Conservation (phyloP, 2,113 vertebrate genomes). For the Glaucomys volans region DNA sequence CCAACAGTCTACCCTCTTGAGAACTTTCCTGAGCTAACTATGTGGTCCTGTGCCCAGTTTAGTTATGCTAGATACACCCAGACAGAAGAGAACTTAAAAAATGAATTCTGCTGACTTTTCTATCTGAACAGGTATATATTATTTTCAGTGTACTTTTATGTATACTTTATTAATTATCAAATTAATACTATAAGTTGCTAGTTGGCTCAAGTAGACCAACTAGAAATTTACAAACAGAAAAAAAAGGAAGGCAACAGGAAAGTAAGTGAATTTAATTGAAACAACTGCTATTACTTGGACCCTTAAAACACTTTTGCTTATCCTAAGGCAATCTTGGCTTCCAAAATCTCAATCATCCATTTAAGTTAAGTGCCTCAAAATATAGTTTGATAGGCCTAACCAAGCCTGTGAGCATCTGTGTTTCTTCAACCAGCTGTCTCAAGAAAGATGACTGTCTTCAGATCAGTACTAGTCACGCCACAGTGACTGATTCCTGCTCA, state of each 20-base stretch:
- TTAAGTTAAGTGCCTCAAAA: background rate
- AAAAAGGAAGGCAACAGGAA: background rate
- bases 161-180: background rate
- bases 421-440: background rate
- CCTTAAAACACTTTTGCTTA: background rate
- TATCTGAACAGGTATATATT: background rate
- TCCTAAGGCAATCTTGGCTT: constrained; percentile 12
- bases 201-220: background rate
- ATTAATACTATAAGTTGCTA: background rate
- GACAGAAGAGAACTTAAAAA: background rate
- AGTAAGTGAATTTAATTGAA: constrained; percentile 3
- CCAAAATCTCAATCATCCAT: background rate
- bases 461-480: background rate
- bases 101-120: background rate
- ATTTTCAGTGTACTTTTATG: background rate
- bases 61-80: background rate
- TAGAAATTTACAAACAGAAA: background rate
- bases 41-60: background rate
- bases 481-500: background rate
- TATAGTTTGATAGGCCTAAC: background rate
- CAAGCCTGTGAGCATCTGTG: background rate
- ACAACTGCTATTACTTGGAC: background rate
- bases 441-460: background rate
- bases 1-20: background rate
- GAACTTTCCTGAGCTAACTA: background rate